Evolutionary conservation across 2,113 vertebrate species (phyloP).

Genomic region (Oncorhynchus mykiss): DNA sequence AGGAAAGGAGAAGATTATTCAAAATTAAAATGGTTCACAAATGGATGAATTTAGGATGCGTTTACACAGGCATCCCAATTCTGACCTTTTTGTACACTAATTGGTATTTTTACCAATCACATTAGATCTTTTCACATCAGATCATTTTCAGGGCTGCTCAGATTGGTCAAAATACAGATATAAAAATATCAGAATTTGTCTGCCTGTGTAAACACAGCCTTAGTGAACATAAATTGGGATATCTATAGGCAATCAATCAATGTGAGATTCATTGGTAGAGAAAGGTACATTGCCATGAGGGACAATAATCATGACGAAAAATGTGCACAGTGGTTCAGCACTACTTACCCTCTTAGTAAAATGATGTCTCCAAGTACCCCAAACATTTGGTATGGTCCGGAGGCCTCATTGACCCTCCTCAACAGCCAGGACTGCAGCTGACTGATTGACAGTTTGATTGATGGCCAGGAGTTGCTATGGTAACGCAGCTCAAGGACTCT

Average conservation of each 20-base stretch:
- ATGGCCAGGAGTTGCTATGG: slow-evolving; percentile 84
- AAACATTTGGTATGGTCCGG: slow-evolving; percentile 96
- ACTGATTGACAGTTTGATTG: slow-evolving; percentile 70
- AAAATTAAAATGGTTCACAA: too few species aligned
- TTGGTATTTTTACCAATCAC: too few species aligned
- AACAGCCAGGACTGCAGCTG: slow-evolving; percentile 86
- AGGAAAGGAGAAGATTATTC: background rate
- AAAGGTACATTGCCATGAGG: background rate
- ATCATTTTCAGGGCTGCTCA: too few species aligned
- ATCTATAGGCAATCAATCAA: too few species aligned
- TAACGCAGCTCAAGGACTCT: slow-evolving; percentile 86
- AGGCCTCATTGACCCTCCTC: slow-evolving; percentile 89
- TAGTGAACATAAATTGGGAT: too few species aligned
- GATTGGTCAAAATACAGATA: too few species aligned
- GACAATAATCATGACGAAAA: background rate
- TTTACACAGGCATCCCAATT: too few species aligned
- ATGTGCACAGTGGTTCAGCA: slow-evolving; percentile 1
- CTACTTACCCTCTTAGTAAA: slow-evolving; percentile 84
- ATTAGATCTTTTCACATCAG: too few species aligned
- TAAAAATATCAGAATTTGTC: too few species aligned
- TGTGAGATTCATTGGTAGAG: background rate
- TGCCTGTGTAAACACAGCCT: too few species aligned
- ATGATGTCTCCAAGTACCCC: slow-evolving; percentile 89
- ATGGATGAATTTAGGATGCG: too few species aligned
- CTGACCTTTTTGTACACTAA: too few species aligned